These are phyloP conservation scores for Sussaba pulchella DNA, from an alignment of 2,888 invertebrate species.

Conservation along the genomic window DNA sequence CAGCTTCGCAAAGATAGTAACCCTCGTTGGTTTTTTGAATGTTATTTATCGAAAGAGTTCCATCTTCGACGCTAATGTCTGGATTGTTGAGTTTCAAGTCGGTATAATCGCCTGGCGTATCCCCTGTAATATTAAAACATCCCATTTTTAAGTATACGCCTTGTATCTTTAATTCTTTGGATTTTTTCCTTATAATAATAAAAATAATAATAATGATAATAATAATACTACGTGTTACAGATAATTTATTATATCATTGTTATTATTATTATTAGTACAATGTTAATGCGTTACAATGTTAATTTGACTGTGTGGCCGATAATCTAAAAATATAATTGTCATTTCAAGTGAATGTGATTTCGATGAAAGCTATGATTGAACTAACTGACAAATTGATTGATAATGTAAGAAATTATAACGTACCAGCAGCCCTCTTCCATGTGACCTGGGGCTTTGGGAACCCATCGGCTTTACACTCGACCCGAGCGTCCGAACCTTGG, in stretches of 20 bases:
- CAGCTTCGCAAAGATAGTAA: constrained; percentile 97
- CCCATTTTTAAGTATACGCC: constrained; percentile 10
- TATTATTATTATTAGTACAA: not conserved
- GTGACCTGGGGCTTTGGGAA: constrained; percentile 97
- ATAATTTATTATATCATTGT: not conserved
- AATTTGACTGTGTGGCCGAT: no score
- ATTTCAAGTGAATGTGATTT: not conserved
- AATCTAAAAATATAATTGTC: not conserved
- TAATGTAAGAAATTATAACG: constrained; percentile 67
- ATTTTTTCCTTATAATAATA: constrained; percentile 26
- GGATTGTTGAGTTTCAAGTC: constrained; percentile 96
- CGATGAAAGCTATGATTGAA: no score
- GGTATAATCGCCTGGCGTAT: constrained; percentile 96
- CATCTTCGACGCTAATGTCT: constrained; percentile 96
- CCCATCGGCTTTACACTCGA: constrained; percentile 98
- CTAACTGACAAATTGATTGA: constrained; percentile 1
- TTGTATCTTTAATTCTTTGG: constrained; percentile 16
- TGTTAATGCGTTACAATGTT: no score
- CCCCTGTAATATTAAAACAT: constrained; percentile 86
- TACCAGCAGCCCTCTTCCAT: constrained; percentile 98
- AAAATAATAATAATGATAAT: not conserved
- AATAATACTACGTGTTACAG: not conserved
- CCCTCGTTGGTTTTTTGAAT: constrained; percentile 97
- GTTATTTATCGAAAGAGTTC: constrained; percentile 94
- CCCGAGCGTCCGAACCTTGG: constrained; percentile 96